Conservation (phyloP, 2,113 vertebrate species). For the Platichthys stellatus region DNA sequence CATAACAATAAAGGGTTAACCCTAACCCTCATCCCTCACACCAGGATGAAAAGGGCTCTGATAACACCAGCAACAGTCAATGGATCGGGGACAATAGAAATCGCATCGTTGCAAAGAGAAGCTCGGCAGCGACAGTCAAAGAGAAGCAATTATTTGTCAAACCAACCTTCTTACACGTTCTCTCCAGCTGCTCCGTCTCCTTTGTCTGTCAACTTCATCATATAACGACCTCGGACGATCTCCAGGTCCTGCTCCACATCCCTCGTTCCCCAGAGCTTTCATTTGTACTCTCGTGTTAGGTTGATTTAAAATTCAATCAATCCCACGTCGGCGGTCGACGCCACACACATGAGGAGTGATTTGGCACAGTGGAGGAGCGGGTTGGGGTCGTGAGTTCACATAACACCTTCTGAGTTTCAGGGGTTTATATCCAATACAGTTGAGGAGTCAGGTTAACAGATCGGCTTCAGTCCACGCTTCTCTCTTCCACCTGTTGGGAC, state of each 20-base stretch:
- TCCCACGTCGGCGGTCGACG: too few relatives aligned
- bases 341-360: too few relatives aligned
- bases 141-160: conserved; percentile 50
- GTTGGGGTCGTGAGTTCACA: too few relatives aligned
- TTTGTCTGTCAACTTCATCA: conserved; percentile 21
- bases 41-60: conserved; percentile 48
- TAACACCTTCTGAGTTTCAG: too few relatives aligned
- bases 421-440: too few relatives aligned
- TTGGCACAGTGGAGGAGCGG: too few relatives aligned
- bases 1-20: conserved; percentile 50
- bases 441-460: too few relatives aligned
- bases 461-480: too few relatives aligned
- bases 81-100: conserved; percentile 29
- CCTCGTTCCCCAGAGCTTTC: not conserved
- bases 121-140: conserved; percentile 38
- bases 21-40: conserved; percentile 42
- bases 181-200: not conserved
- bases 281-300: too few relatives aligned
- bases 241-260: not conserved
- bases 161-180: conserved; percentile 43
- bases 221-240: conserved; percentile 1
- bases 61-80: conserved; percentile 48
- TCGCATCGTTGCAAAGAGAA: conserved; percentile 16
- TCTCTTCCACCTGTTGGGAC: too few relatives aligned
- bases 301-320: too few relatives aligned